These are phyloP conservation scores for Nerophis lumbriciformis DNA, from an alignment of 2,113 vertebrate genomes.

Conservation along the genomic window DNA sequence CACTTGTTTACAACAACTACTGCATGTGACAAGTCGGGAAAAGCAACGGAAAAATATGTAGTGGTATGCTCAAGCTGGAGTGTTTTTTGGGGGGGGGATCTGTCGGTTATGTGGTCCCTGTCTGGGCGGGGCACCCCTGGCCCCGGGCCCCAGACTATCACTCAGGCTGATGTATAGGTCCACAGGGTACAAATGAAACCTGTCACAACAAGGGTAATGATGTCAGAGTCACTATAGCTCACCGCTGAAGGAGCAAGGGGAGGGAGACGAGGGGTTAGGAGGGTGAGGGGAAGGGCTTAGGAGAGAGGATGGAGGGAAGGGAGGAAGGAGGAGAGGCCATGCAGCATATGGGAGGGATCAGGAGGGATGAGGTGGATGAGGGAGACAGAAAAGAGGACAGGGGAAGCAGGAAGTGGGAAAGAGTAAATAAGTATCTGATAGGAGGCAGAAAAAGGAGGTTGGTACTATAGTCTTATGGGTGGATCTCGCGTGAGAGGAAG, in stretches of 20 bases:
- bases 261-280: constrained; percentile 29
- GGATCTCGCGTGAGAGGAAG: no score
- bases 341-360: constrained; percentile 18
- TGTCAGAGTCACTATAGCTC: constrained; percentile 70
- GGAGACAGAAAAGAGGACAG: background rate
- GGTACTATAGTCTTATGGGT: background rate
- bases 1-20: background rate
- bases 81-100: constrained; percentile 39
- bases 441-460: background rate
- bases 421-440: background rate
- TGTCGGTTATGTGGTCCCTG: constrained; percentile 50
- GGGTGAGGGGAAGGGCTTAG: constrained; percentile 17
- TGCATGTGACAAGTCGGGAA: constrained; percentile 40
- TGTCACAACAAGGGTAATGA: constrained; percentile 76
- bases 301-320: constrained; percentile 2
- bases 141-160: constrained; percentile 60
- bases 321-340: background rate
- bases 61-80: constrained; percentile 30
- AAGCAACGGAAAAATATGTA: constrained; percentile 45
- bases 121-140: constrained; percentile 48
- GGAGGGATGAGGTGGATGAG: background rate
- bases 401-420: background rate
- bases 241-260: constrained; percentile 32
- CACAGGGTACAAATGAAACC: constrained; percentile 68
- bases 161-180: constrained; percentile 68